phyloP scores from a whole-genome alignment of 2,888 invertebrate genomes.

The Abrostola tripartita region DNA sequence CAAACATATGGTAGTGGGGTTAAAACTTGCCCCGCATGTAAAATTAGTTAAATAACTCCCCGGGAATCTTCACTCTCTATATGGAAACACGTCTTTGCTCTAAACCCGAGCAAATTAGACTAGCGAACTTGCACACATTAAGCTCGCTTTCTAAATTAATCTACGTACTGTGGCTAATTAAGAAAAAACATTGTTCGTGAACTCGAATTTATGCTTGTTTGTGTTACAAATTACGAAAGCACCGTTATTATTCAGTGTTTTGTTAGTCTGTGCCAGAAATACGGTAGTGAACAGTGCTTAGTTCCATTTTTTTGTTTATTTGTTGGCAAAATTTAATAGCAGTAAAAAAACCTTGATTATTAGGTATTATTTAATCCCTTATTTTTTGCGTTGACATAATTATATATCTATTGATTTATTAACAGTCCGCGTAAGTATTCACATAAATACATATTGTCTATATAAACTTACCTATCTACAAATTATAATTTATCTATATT shows the following conservation, averaged over 20 bases:
- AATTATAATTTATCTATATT: no score
- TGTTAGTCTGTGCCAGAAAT: slow-evolving; percentile 39
- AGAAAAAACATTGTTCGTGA: slow-evolving; percentile 72
- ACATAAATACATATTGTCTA: no score
- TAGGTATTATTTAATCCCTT: no score
- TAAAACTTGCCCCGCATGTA: slow-evolving; percentile 83
- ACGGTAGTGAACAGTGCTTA: slow-evolving; percentile 10
- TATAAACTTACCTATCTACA: no score
- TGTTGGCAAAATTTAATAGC: no score
- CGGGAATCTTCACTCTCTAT: slow-evolving; percentile 74
- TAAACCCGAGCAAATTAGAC: slow-evolving; percentile 80
- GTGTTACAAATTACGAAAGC: slow-evolving; percentile 45
- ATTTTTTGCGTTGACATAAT: no score
- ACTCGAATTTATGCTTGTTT: slow-evolving; percentile 64
- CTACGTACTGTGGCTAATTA: slow-evolving; percentile 76
- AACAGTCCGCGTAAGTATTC: no score
- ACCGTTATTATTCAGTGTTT: slow-evolving; percentile 49
- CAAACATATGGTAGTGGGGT: slow-evolving; percentile 79
- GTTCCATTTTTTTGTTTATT: not conserved
- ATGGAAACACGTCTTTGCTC: slow-evolving; percentile 85
- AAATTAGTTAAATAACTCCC: slow-evolving; percentile 84
- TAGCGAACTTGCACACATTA: slow-evolving; percentile 75
- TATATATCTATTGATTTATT: no score
- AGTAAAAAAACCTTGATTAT: no score
- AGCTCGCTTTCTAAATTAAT: slow-evolving; percentile 80